Conservation (phyloP, 2,888 invertebrate genomes). For the Pachydiplax longipennis region DNA sequence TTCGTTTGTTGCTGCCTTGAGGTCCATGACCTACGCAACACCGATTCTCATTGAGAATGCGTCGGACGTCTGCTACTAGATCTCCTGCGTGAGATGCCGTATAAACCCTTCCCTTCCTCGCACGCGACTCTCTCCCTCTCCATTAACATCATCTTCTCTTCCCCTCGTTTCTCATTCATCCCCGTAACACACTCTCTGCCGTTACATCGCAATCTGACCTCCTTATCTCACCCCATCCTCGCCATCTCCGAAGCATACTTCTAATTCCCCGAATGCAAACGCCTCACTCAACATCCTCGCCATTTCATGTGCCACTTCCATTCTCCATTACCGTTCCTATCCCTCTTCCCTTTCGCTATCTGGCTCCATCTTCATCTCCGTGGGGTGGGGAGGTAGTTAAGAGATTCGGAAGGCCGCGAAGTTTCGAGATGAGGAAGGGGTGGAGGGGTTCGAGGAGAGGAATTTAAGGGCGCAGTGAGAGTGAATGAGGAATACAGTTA, state of each 20-base stretch:
- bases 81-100: conserved; percentile 26
- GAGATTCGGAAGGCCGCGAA: conserved; percentile 21
- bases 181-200: not conserved
- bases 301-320: not conserved
- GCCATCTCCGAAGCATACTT: not conserved
- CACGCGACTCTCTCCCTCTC: not conserved
- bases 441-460: not conserved
- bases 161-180: not conserved
- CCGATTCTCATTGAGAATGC: conserved; percentile 32
- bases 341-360: not conserved
- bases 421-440: not conserved
- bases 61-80: conserved; percentile 11
- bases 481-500: not conserved
- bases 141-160: not conserved
- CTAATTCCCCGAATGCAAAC: not conserved
- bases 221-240: not conserved
- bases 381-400: not conserved
- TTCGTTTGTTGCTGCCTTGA: conserved; percentile 19
- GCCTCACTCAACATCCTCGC: not conserved
- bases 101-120: conserved; percentile 9
- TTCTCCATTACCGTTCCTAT: not conserved
- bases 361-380: conserved; percentile 15
- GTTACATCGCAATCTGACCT: not conserved
- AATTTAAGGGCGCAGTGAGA: not conserved
- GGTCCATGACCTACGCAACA: conserved; percentile 41